phyloP scores from a whole-genome alignment of 2,888 invertebrate genomes.

The Catocala fraxini region DNA sequence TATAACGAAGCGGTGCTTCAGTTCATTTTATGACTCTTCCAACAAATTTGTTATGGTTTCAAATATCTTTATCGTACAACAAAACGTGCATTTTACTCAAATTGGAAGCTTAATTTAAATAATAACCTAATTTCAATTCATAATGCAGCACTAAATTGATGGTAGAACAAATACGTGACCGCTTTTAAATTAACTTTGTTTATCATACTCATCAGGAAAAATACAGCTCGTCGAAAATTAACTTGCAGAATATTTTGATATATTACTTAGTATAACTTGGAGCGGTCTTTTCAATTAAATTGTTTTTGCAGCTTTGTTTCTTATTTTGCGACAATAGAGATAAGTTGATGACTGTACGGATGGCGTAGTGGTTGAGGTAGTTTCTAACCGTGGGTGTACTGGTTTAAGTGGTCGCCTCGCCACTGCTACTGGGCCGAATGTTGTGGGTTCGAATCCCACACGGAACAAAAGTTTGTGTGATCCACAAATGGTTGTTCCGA shows the following conservation, averaged over 20 bases:
- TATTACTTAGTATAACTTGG: not conserved
- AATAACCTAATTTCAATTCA: conserved; percentile 56
- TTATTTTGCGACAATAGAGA: no score
- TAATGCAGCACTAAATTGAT: conserved; percentile 42
- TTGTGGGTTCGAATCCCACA: no score
- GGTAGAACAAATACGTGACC: conserved; percentile 37
- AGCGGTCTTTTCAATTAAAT: not conserved
- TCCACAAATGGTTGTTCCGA: no score
- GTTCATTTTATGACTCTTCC: not conserved
- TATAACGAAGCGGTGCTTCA: not conserved
- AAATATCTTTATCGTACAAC: conserved; percentile 7
- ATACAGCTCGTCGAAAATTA: conserved; percentile 4
- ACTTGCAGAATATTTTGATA: conserved; percentile 1
- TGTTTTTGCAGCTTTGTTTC: not conserved
- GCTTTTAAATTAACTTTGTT: conserved; percentile 44
- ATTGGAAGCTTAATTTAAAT: conserved; percentile 50
- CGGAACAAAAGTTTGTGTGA: no score
- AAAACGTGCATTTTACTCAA: conserved; percentile 22
- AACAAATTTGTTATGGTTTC: not conserved
- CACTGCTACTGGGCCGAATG: no score
- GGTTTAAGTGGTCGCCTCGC: no score
- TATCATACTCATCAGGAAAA: conserved; percentile 17
- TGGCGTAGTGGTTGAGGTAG: no score
- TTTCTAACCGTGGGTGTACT: no score
- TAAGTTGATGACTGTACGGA: no score